Base-by-base conservation (phyloP, 2,888 invertebrate species). In the Holacanthella duospinosa region DNA sequence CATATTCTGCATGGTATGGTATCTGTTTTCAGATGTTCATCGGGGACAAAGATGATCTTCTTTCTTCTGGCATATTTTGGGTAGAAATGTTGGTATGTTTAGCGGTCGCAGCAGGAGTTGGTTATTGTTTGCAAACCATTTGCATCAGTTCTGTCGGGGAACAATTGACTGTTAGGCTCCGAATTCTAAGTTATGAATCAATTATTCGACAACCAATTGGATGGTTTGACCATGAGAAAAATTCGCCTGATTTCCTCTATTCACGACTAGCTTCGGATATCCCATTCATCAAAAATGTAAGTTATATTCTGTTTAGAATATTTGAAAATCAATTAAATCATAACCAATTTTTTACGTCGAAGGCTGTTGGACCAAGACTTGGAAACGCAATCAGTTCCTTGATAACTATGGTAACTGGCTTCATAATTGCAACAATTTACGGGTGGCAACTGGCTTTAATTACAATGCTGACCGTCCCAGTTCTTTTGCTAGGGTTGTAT, bases 141-240 rank as follows among this genome's bases (percentile, higher is more conserved):
- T 36, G 16, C 36, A 36, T 36, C 16, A 16, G 36, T 16, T 16
- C 16, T 36, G 36, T 36, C 16, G 36, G 36, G 16, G 36, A 36
- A 16, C 6, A 36, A 6, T 16, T 36, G 6, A 16, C 36, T 9
- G 16, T 9, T 6, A 9, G 36, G 9, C 66, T 79, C 1, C 67
- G 79, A 9, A 65, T 64, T 43, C 29, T 66, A 25, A 66, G 71
- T 1, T 74, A 74, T 53, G 63, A 66, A 9, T 68, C 73, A 25
- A 74, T 74, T 62, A 63, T 79, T n/a, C 73, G 74, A 71, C 79
- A 75, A 65, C 74, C 75, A 65, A 73, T 76, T 44, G 71, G 69
- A 28, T 75, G 73, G 73, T 75, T 74, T 66, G 75, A 75, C 61
- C 44, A 65, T 19, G 65, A 71, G 43, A 54, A 66, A n/a, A 75